Base-by-base conservation (phyloP, 2,888 invertebrate genomes). In the Drosophila diplacantha region DNA sequence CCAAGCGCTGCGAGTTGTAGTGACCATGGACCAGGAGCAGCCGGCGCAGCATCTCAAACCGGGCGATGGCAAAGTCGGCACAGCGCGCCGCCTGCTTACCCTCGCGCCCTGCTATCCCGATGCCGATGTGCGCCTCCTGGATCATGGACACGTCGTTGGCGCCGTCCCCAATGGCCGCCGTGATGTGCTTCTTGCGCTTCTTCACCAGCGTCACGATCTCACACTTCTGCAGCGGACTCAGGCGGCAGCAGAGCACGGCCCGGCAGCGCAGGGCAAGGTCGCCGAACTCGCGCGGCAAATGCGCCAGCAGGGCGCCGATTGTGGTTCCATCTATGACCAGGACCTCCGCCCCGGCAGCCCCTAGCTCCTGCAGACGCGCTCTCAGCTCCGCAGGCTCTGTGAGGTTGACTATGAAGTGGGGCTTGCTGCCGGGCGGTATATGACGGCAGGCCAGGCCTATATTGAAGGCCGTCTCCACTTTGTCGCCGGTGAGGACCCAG, bases 61-160 rank as follows among this genome's bases (percentile, higher is more conserved):
- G 92, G 5, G 94, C 93, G 72, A 96, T 92, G 0, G 95, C 94
- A 87, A 95, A 96, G 87, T 96, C 96, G 0, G 96, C 94, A 72
- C 93, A 93, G 52, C 91, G 91, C 2, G 92, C 91, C 0, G 92
- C 93, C 75, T 93, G 93, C 41, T 92, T 89, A 0, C 93, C 93
- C 71, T 93, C 93, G 56, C 90, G 90, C 6, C 92, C 92, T 69
- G 91, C 90, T 52, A 93, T 91, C 72, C 96, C 96, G 59, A 96
- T 90, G 55, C 97, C 97, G 14, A 97, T 94, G 83, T 98, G 96
- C 0, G 98, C 97, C 86, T 96, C 97, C 85, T 96, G 96, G 79
- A 98, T 97, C 98, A 98, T 98, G 37, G 96, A 96, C 35, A 98
- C 97, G 87, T 98, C 98, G 87, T 98, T 98, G 38, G 97, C 98